phyloP scores from a whole-genome alignment of 2,888 invertebrate species.

The Listrodromus nycthemerus region DNA sequence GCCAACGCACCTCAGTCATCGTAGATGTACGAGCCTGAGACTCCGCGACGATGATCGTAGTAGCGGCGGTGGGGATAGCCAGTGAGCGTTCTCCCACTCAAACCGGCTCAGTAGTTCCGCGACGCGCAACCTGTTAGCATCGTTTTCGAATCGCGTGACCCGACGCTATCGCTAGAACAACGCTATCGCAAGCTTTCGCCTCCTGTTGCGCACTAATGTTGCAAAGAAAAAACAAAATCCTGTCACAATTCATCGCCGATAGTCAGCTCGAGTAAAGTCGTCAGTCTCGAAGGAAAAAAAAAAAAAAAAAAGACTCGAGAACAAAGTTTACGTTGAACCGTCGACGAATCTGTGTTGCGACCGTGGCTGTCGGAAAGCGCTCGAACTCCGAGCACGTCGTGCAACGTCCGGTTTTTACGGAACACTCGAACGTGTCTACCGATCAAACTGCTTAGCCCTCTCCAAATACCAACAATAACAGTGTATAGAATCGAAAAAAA shows the following conservation, averaged over 20 bases:
- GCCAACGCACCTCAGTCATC: neutral
- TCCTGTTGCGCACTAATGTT: constrained; percentile 38
- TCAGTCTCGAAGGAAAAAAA: neutral
- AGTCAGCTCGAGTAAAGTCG: neutral
- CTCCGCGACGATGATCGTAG: neutral
- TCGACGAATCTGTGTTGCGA: constrained; percentile 39
- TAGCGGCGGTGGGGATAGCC: constrained; percentile 32
- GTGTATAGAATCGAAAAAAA: constrained; percentile 1
- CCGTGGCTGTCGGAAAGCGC: constrained; percentile 20
- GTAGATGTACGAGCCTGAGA: constrained; percentile 6
- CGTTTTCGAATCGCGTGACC: constrained; percentile 46
- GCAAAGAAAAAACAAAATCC: neutral
- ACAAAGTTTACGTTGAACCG: constrained; percentile 13
- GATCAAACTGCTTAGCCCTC: constrained; percentile 43
- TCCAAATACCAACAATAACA: constrained; percentile 30
- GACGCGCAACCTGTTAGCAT: constrained; percentile 78
- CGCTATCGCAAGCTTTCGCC: constrained; percentile 15
- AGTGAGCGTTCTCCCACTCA: constrained; percentile 47
- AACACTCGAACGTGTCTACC: constrained; percentile 61
- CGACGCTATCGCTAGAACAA: constrained; percentile 12
- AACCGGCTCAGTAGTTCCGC: constrained; percentile 77
- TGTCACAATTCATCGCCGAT: constrained; percentile 2
- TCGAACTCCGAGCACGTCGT: constrained; percentile 59
- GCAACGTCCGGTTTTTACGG: constrained; percentile 68
- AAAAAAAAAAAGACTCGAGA: neutral